Percentiles rank a stretch among this genome's conserved stretches.
Conservation (phyloP, 1,140 invertebrate species). For the Neodiprion virginianus region DNA sequence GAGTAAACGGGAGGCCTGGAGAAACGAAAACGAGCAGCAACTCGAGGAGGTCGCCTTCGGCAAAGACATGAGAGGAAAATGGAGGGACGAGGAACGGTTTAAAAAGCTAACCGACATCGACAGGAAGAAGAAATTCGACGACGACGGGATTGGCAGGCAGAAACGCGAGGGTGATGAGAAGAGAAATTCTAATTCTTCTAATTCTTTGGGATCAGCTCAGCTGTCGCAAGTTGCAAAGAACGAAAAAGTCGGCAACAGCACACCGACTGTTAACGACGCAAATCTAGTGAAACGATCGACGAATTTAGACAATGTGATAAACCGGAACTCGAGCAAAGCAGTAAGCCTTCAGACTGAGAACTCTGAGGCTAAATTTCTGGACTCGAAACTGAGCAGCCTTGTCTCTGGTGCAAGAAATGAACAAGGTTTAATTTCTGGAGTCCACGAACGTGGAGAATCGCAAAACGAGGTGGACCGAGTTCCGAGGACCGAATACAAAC, state of each 20-base stretch:
- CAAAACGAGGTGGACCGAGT: neutral
- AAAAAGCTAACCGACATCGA: constrained; percentile 30
- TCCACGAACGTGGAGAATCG: neutral
- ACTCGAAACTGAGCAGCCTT: neutral
- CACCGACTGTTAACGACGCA: neutral
- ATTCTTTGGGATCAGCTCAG: no score
- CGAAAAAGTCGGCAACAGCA: no score
- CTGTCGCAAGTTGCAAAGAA: no score
- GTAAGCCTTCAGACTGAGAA: neutral
- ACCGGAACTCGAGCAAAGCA: no score
- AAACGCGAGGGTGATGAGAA: constrained; percentile 3
- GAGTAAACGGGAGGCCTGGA: constrained; percentile 41
- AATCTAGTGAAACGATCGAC: neutral
- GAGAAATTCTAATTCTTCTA: neutral
- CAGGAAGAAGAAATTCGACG: constrained; percentile 9
- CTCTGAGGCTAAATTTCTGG: neutral
- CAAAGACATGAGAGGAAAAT: constrained; percentile 35
- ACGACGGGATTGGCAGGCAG: neutral
- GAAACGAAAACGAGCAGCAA: constrained; percentile 33
- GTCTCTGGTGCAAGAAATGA: no score
- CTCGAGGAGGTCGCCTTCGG: constrained; percentile 43
- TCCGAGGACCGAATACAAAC: neutral
- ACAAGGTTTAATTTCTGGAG: no score
- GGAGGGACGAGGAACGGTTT: constrained; percentile 27
- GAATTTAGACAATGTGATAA: no score